Conservation (phyloP, 2,797 vertebrate species). For the Myiothlypis chrysogaster region DNA sequence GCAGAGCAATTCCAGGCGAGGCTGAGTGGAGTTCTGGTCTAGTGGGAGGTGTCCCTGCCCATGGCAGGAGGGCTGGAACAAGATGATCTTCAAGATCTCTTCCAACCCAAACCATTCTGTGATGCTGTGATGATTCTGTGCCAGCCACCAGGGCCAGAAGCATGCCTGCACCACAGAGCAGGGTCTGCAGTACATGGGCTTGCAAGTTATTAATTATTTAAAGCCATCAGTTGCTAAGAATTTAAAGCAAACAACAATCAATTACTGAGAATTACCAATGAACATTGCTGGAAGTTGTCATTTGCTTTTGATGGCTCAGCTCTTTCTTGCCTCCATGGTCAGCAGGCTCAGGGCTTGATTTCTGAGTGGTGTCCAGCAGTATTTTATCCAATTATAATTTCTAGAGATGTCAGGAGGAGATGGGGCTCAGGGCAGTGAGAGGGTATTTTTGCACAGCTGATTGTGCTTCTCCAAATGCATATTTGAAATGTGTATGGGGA, state of each 20-base stretch:
- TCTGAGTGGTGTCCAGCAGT: not conserved
- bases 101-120: not conserved
- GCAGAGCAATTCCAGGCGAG: not conserved
- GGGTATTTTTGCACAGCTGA: not conserved
- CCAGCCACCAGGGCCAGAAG: not conserved
- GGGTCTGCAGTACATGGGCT: not conserved
- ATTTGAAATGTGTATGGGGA: not conserved
- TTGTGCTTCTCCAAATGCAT: not conserved
- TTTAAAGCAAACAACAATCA: not conserved
- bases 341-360: not conserved
- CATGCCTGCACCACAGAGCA: not conserved
- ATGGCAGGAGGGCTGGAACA: fast-evolving
- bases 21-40: not conserved
- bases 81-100: not conserved
- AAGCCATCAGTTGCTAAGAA: not conserved
- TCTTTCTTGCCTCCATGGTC: not conserved
- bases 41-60: not conserved
- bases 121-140: not conserved
- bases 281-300: fast-evolving
- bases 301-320: not conserved
- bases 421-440: not conserved
- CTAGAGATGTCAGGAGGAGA: not conserved
- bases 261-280: not conserved
- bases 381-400: not conserved
- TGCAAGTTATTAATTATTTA: not conserved